A percentile compares a stretch with the other conserved stretches of the same genome.
phyloP scores from a whole-genome alignment of 2,113 vertebrate genomes.

The Ahaetulla prasina region DNA sequence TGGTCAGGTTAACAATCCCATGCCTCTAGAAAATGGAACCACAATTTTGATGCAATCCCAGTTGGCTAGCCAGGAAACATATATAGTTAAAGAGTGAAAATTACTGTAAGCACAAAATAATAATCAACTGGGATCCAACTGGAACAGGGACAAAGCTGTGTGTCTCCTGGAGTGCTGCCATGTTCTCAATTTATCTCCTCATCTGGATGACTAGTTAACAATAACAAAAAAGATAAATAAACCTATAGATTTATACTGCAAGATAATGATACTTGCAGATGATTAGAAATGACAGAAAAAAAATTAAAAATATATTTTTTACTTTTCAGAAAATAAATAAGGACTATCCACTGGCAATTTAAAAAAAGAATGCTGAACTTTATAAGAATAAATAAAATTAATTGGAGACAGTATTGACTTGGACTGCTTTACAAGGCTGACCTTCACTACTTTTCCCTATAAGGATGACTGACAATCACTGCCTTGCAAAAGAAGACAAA shows the following conservation, averaged over 20 bases:
- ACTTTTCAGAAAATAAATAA: neutral
- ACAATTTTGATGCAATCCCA: neutral
- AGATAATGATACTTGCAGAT: neutral
- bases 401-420: neutral
- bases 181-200: conserved; percentile 25
- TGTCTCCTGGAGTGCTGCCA: neutral
- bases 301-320: neutral
- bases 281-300: neutral
- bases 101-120: conserved; percentile 32
- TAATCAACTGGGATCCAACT: conserved; percentile 21
- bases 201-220: conserved; percentile 9
- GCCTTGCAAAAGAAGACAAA: neutral
- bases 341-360: neutral
- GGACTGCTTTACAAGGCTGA: neutral
- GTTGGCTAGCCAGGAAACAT: conserved; percentile 11
- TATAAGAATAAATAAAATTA: neutral
- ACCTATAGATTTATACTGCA: neutral
- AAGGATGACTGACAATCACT: neutral
- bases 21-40: neutral
- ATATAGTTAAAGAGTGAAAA: conserved; percentile 9
- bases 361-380: neutral
- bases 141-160: conserved; percentile 24
- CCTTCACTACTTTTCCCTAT: neutral
- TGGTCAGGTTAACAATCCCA: neutral
- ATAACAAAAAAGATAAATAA: conserved; percentile 16